Evolutionary conservation across 2,888 invertebrate genomes (phyloP), one percentile per base, ranked within the genome.

Genomic region (Nesidiocoris tenuis): DNA sequence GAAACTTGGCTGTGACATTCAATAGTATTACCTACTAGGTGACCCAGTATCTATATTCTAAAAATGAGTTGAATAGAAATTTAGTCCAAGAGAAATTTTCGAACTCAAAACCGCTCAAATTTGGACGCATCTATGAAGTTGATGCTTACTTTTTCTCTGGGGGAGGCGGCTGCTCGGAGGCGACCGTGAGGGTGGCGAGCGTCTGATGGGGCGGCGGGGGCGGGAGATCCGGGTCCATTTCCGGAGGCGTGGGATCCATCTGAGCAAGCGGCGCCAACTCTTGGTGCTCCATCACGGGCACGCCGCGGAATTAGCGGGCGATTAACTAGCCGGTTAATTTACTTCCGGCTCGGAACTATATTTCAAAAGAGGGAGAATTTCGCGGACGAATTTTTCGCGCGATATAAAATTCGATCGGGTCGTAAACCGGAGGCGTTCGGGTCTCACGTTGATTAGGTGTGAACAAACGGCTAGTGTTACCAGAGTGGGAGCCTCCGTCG

Each of bases 201-300:
- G 74, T 66, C 54, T 74, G 74, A 25, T 74, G 74, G 61, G 75
- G 75, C 61, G 75, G 68, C 24, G 75, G 63, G 68, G 75, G 75
- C 55, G 75, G 75, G 63, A 75, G 75, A 75, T 75, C 75, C 61
- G 75, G 75, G 61, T 75, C 75, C 75, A 75, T 75, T 68, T 75
- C 75, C 61, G 75, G 75, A 39, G 75, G 75, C 61, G 75, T 75
- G 18, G 75, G 75, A 61, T 75, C 75, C 75, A 75, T 75, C 55
- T 75, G 75, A 9, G 75, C 75, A 59, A 75, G 67, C 59, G 75
- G 75, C 61, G 75, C 75, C 67, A 75, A 39, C 61, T 75, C 75
- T 59, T 75, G 75, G 55, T 24, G 61, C 67, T 75, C 75, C 75
- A 75, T 75, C 65, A 65, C 65, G 39, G 18, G 39, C 17, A 25